These are phyloP conservation scores for Porphyrio hochstetteri DNA, from an alignment of 2,113 vertebrate genomes.

Conservation along the genomic window DNA sequence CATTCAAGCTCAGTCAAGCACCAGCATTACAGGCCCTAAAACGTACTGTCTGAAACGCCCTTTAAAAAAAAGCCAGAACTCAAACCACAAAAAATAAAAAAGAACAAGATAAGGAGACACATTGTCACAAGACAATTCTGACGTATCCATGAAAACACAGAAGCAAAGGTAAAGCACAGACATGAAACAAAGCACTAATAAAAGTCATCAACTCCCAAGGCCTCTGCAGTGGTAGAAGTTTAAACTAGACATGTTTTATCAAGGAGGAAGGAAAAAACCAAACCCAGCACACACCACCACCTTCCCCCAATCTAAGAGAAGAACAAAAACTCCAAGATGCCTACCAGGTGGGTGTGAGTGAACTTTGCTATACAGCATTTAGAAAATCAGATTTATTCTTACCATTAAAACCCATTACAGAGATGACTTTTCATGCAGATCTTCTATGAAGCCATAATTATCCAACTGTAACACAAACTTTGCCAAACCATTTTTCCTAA, in stretches of 20 bases:
- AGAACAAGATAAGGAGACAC: neutral
- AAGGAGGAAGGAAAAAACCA: neutral
- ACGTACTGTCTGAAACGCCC: neutral
- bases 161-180: neutral
- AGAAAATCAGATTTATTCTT: neutral
- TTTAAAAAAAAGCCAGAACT: neutral
- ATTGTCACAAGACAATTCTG: neutral
- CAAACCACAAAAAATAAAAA: neutral
- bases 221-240: neutral
- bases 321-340: neutral
- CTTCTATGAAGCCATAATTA: neutral
- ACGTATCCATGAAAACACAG: neutral
- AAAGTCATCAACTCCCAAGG: neutral
- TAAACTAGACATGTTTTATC: neutral
- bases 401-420: neutral
- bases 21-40: neutral
- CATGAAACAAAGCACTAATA: neutral
- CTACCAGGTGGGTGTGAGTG: neutral
- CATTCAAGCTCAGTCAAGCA: neutral
- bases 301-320: neutral
- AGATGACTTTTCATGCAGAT: neutral
- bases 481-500: neutral
- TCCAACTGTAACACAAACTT: neutral
- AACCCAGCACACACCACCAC: no score
- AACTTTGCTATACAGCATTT: neutral